Conservation (phyloP, 2,113 vertebrate species). For the Syrrhaptes paradoxus region DNA sequence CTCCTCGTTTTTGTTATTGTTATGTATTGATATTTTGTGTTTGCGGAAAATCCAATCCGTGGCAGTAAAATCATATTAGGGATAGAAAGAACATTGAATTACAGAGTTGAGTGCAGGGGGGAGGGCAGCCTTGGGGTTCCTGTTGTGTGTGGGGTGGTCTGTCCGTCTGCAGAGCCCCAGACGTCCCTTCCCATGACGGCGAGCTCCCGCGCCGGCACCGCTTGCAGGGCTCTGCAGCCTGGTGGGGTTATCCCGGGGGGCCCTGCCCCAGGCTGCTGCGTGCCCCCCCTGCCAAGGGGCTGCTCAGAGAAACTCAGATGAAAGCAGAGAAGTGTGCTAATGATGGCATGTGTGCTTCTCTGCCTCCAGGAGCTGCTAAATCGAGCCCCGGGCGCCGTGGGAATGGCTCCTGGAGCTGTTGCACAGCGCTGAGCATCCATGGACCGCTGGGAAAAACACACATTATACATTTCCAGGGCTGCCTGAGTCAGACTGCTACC, state of each 20-base stretch:
- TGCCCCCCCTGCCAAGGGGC: not conserved
- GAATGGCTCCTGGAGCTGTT: not conserved
- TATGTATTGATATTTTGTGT: not conserved
- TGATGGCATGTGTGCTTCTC: not conserved
- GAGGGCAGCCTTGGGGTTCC: accelerated
- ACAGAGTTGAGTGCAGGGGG: not conserved
- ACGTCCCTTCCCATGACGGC: too few relatives aligned
- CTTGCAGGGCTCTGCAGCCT: not conserved
- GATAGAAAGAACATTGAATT: not conserved
- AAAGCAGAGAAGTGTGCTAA: accelerated
- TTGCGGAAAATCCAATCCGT: not conserved
- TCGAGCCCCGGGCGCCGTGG: not conserved
- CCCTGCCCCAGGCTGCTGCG: not conserved
- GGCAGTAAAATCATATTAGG: not conserved
- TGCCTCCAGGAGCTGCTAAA: not conserved
- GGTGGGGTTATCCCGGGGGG: not conserved
- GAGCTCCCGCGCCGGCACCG: too few relatives aligned
- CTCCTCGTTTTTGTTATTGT: not conserved
- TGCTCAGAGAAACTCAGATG: accelerated
- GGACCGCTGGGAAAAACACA: not conserved
- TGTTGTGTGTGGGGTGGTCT: not conserved
- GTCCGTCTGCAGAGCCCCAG: too few relatives aligned
- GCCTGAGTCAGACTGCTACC: not conserved
- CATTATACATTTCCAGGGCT: not conserved
- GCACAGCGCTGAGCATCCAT: not conserved